phyloP scores from a whole-genome alignment of 2,113 vertebrate genomes.

The Brachionichthys hirsutus region DNA sequence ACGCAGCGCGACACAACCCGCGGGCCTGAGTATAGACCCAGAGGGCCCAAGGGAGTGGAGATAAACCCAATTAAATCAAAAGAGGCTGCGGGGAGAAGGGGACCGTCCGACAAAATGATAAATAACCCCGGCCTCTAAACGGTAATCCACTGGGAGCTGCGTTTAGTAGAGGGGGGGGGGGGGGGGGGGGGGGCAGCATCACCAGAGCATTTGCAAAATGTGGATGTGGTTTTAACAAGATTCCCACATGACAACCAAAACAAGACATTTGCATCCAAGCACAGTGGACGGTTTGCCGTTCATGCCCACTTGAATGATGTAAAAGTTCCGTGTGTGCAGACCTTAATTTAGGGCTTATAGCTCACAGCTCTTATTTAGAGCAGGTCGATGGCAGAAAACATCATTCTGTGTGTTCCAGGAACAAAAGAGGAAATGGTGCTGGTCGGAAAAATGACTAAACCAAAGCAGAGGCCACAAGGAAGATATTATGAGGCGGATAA shows the following conservation, averaged over 20 bases:
- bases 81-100: conserved; percentile 41
- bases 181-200: neutral
- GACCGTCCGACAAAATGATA: conserved; percentile 65
- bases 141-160: conserved; percentile 56
- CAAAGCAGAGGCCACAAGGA: too few species aligned
- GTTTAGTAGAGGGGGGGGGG: conserved; percentile 35
- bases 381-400: too few species aligned
- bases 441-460: too few species aligned
- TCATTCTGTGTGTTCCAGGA: too few species aligned
- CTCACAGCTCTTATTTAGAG: too few species aligned
- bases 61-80: conserved; percentile 76
- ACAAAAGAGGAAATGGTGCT: too few species aligned
- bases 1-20: conserved; percentile 36
- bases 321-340: too few species aligned
- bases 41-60: conserved; percentile 60
- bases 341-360: too few species aligned
- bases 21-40: conserved; percentile 69
- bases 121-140: conserved; percentile 66
- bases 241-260: conserved; percentile 16
- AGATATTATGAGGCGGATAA: too few species aligned
- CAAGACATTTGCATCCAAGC: conserved; percentile 7
- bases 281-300: too few species aligned
- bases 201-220: conserved; percentile 42
- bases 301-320: too few species aligned
- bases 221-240: conserved; percentile 30